These are phyloP conservation scores for Papilio protenor DNA, from an alignment of 2,888 invertebrate species.

Conservation along the genomic window DNA sequence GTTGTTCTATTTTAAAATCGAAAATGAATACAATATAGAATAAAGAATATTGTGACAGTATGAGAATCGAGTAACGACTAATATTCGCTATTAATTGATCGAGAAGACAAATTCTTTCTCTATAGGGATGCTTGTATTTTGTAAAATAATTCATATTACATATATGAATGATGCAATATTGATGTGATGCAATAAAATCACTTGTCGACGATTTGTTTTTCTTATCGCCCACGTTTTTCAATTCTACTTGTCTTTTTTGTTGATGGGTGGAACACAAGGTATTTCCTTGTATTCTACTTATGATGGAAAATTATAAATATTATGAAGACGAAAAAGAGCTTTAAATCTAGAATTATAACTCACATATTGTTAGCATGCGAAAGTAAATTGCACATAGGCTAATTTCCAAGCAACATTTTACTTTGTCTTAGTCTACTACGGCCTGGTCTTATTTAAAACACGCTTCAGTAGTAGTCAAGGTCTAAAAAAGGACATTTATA, in stretches of 20 bases:
- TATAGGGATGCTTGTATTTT: neutral
- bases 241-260: conserved; percentile 1
- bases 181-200: neutral
- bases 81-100: neutral
- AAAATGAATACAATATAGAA: neutral
- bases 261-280: neutral
- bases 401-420: neutral
- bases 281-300: conserved; percentile 9
- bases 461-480: neutral
- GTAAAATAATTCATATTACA: neutral
- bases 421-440: too few relatives aligned
- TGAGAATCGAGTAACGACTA: neutral
- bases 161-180: neutral
- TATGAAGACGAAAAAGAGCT: neutral
- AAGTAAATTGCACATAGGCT: neutral
- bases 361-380: neutral
- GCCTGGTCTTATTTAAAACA: too few relatives aligned
- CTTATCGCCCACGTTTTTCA: conserved; percentile 6
- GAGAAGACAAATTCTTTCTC: neutral
- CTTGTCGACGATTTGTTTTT: conserved; percentile 3
- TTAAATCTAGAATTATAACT: neutral
- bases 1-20: neutral
- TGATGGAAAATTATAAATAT: neutral
- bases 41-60: neutral
- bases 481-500: neutral